Evolutionary conservation across 92 coral and sea anemone species (phyloP), one percentile per base, ranked within the genome.

Genomic region (Umimayanthus kanabou): DNA sequence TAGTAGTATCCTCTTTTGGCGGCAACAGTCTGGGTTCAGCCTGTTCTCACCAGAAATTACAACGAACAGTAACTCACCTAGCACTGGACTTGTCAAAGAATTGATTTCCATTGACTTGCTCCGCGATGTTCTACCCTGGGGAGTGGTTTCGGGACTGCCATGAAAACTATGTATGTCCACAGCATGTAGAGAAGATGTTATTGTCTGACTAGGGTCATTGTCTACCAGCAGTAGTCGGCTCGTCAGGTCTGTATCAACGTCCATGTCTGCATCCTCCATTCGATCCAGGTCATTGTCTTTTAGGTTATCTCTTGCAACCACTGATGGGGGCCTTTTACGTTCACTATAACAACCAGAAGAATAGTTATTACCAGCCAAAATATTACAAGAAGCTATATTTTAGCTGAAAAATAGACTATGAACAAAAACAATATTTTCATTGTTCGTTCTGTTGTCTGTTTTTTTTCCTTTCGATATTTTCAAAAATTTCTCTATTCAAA

Each of bases 121-220:
- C 26, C 77, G 85, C 47, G 84, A 70, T 9, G 70, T 37, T 14
- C 81, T 70, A 18, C 87, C 89, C 69, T 84, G 75, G 49, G 95
- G 90, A 65, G 85, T 85, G 75, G 88, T 87, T 37, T 88, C 81
- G 9, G 85, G 86, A 81, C 95, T 92, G n/a, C 87, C 95, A 45
- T 84, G 88, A 78, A 91, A 93, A 83, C 98, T 94, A 49, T 94
- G 94, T 71, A 95, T 78, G 71, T 95, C 96, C 61, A 96, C 96
- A 29, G 95, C 94, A 86, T 95, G 93, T 9, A 96, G 85, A 20
- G 98, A 93, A 0, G 95, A 91, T 29, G 99, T 84, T 58, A 93
- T 84, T 10, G 98, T 92, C n/a, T 91, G 91, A 83, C 89, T 93
- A 13, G 99, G 94, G 78, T 96, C 98, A 67, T 89, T 92, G 30